Conservation (phyloP, 2,113 vertebrate species). For the Odocoileus hemionus region DNA sequence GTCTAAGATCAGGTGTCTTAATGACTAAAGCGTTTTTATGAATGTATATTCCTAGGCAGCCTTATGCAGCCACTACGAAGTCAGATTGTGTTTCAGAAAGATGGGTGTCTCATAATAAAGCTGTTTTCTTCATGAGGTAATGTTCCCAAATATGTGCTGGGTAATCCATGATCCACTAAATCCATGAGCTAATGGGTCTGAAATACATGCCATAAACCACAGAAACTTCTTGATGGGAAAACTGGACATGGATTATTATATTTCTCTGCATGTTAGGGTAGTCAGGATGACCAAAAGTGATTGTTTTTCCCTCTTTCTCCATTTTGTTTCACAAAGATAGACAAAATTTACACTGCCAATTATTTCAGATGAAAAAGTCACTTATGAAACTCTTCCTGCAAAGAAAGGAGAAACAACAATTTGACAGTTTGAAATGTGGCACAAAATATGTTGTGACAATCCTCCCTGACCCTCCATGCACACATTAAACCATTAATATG, state of each 20-base stretch:
- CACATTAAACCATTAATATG: not conserved
- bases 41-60: not conserved
- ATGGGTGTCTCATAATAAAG: conserved; percentile 13
- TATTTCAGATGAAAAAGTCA: not conserved
- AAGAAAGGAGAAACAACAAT: not conserved
- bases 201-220: conserved; percentile 34
- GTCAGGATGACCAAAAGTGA: not conserved
- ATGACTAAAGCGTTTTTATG: not conserved
- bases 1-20: conserved; percentile 20
- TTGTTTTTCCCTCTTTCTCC: not conserved
- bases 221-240: conserved; percentile 17
- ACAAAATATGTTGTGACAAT: not conserved
- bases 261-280: not conserved
- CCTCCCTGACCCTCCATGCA: not conserved
- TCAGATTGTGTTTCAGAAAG: conserved; percentile 18
- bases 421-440: not conserved
- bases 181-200: conserved; percentile 38
- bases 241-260: not conserved
- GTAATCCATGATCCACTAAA: conserved; percentile 29
- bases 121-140: conserved; percentile 52
- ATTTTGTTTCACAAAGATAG: not conserved
- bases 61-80: not conserved
- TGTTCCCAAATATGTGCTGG: conserved; percentile 19
- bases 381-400: not conserved
- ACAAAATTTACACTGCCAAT: not conserved